These are phyloP conservation scores for Porites lutea DNA, from an alignment of 64 coral and sea anemone species.

Conservation along the genomic window DNA sequence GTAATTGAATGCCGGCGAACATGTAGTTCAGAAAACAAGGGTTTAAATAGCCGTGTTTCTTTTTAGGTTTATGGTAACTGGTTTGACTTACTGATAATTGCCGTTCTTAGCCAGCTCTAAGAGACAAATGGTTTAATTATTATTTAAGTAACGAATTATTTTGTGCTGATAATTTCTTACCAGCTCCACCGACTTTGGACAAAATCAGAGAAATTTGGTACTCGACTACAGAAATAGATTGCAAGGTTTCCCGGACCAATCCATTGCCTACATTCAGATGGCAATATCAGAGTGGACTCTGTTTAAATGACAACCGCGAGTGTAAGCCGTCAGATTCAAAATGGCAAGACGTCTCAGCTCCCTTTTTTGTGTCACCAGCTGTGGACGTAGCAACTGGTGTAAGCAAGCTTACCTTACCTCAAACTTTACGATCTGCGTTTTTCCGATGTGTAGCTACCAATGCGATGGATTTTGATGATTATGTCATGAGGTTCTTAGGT, in stretches of 20 bases:
- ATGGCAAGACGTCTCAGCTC: conserved; percentile 32
- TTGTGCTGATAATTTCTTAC: background rate
- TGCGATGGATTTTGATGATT: conserved; percentile 23
- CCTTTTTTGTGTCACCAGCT: background rate
- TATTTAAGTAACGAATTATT: background rate
- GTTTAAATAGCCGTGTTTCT: no score
- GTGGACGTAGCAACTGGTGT: background rate
- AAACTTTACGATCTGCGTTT: background rate
- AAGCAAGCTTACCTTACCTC: conserved; percentile 15
- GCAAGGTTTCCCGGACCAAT: background rate
- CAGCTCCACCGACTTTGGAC: conserved; percentile 28
- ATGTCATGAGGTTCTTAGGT: conserved; percentile 19
- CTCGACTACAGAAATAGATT: conserved; percentile 2
- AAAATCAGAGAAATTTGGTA: background rate
- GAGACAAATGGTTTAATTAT: background rate
- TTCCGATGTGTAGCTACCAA: conserved; percentile 66
- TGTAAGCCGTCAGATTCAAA: conserved; percentile 36
- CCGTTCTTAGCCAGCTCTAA: no score
- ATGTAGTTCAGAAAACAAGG: no score
- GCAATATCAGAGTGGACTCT: conserved; percentile 41
- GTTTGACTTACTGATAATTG: no score
- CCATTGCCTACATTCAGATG: conserved; percentile 59
- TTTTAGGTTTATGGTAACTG: no score
- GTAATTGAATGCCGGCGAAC: no score
- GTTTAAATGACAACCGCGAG: background rate